Evolutionary conservation across 2,113 vertebrate genomes (phyloP).

Genomic region (Pseudonaja textilis): DNA sequence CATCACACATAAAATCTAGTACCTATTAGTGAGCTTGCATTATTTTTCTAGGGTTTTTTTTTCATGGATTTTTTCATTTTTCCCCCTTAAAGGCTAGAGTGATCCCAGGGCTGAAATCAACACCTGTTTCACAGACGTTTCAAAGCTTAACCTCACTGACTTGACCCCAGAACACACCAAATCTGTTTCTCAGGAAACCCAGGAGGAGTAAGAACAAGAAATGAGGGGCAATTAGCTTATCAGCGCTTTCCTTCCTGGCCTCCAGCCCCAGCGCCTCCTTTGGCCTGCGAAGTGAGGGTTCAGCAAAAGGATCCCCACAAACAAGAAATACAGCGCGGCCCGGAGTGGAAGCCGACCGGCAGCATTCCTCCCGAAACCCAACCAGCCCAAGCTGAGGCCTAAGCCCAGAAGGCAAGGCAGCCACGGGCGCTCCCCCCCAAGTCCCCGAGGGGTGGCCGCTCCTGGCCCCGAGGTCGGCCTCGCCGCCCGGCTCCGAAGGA

Average conservation of each 20-base stretch:
- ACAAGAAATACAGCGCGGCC: neutral
- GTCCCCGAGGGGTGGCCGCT: too few species aligned
- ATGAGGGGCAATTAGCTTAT: neutral
- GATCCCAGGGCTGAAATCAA: neutral
- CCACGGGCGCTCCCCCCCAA: too few species aligned
- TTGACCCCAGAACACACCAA: neutral
- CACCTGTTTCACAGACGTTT: neutral
- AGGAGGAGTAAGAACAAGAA: neutral
- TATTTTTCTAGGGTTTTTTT: neutral
- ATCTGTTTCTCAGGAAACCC: neutral
- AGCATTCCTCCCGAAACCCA: neutral
- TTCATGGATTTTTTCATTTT: too few species aligned
- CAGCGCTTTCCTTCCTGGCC: neutral
- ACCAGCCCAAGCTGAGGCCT: conserved; percentile 4
- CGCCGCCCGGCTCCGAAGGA: neutral
- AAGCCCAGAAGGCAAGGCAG: neutral
- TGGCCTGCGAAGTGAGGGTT: neutral
- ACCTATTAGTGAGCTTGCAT: conserved; percentile 18
- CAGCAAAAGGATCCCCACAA: neutral
- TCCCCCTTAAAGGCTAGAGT: neutral
- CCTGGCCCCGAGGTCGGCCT: too few species aligned
- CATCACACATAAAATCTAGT: neutral
- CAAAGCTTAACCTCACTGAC: neutral
- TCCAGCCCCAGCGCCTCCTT: neutral
- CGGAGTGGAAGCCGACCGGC: neutral